A percentile compares a stretch with the other conserved stretches of the same genome.
Evolutionary conservation across 1,140 invertebrate genomes (phyloP).

Genomic region (Diplogasteroides magnus): DNA sequence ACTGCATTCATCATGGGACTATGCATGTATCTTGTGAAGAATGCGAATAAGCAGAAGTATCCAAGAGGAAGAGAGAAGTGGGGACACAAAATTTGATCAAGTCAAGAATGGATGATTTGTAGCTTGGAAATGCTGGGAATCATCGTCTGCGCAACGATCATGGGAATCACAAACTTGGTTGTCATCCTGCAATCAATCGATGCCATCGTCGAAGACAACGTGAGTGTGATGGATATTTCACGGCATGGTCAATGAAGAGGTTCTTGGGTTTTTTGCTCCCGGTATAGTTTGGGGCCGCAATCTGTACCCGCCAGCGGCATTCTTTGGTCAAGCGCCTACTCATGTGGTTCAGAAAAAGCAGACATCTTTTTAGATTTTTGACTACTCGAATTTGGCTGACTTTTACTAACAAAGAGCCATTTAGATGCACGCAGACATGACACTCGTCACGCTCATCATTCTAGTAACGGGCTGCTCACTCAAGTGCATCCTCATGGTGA

Average conservation of each 20-base stretch:
- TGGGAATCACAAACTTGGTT: constrained; percentile 35
- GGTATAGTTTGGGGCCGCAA: constrained; percentile 7
- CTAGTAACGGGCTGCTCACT: constrained; percentile 19
- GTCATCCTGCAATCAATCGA: constrained; percentile 35
- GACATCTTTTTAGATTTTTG: neutral
- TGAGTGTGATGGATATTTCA: constrained; percentile 10
- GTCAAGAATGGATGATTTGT: no score
- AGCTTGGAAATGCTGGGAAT: constrained; percentile 31
- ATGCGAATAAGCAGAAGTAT: constrained; percentile 28
- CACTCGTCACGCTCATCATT: constrained; percentile 25
- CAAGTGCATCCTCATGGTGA: constrained; percentile 22
- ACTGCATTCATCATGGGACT: constrained; percentile 26
- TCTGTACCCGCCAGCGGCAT: no score
- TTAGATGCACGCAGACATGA: constrained; percentile 29
- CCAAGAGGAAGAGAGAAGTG: constrained; percentile 27
- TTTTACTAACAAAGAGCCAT: no score
- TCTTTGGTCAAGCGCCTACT: no score
- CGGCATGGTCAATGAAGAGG: neutral
- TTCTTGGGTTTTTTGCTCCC: neutral
- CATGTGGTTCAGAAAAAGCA: no score
- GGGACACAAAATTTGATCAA: neutral
- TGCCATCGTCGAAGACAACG: constrained; percentile 23
- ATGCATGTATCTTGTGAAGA: constrained; percentile 23
- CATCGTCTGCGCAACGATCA: constrained; percentile 32
- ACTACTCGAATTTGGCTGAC: constrained; percentile 4